Base-by-base conservation (phyloP, 2,888 invertebrate species). In the Amorpha juglandis region DNA sequence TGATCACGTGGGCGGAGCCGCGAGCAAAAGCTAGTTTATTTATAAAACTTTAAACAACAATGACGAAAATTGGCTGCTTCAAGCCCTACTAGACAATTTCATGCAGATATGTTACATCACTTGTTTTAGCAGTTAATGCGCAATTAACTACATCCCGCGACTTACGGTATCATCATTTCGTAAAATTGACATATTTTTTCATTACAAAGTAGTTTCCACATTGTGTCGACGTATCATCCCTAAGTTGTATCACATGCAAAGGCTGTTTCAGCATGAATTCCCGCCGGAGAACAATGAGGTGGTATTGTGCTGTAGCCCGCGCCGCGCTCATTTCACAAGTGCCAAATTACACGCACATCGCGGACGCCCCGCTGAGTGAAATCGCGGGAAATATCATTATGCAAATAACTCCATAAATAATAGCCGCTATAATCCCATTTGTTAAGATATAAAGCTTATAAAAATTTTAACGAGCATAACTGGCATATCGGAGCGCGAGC, bases 401-500 rank as follows among this genome's bases (percentile, higher is more conserved):
- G 50, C 38, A 51, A 63, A 63, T 63, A 63, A 19, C 51, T 63
- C n/a, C 35, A 19, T 63, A 51, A 50, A 66, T 66, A 52, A 53
- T 38, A 62, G 48, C 64, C 42, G 64, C 52, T 64, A 62, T 64
- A 62, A 50, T 63, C 45, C 63, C 50, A 66, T 69, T 70, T 68
- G 48, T 66, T 58, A 38, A 35, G 64, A 81, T 79, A 81, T 80
- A 77, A 73, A 74, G 73, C 73, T 74, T 71, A 74, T 77, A 75
- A 78, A 74, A 71, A 82, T 82, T 72, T 82, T 82, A 81, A 82
- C 78, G 69, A 82, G 76, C 76, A 66, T 66, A 63, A 33, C 66
- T 35, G 42, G 47, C 52, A 63, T 66, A 47, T 38, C 38, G 19
- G 38, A 42, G 14, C 67, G 51, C 68, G 68, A 69, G 69, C 55